These are phyloP conservation scores for Megalops cyprinoides DNA, from an alignment of 2,797 vertebrate species.

Conservation along the genomic window DNA sequence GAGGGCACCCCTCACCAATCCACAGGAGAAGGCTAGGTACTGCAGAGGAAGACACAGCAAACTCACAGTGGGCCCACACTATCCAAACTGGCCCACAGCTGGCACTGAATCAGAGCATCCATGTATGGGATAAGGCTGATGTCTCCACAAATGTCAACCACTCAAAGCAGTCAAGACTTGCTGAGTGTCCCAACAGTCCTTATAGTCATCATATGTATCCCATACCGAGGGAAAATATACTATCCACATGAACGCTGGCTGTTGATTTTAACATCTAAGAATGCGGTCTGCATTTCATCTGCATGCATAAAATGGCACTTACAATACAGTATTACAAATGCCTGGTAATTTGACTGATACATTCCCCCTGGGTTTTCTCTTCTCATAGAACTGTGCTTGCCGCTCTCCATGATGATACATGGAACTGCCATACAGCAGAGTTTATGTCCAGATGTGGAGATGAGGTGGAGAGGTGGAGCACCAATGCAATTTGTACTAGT, in stretches of 20 bases:
- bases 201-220: background rate
- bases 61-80: background rate
- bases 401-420: background rate
- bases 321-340: background rate
- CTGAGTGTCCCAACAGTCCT: background rate
- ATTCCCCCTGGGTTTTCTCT: background rate
- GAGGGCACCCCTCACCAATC: slow-evolving; percentile 80
- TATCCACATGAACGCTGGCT: background rate
- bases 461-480: too few relatives aligned
- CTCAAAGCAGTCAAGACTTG: background rate
- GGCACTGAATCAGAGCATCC: background rate
- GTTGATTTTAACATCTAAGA: background rate
- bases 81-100: background rate
- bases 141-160: too few relatives aligned
- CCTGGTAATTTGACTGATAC: too few relatives aligned
- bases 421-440: background rate
- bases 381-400: background rate
- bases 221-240: background rate
- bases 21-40: slow-evolving; percentile 87
- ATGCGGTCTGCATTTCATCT: background rate
- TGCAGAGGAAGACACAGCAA: slow-evolving; percentile 48
- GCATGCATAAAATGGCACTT: background rate
- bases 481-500: background rate
- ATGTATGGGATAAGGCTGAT: background rate
- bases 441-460: background rate